Percentiles rank a stretch among this genome's conserved stretches.
These are phyloP conservation scores for Meloidogyne floridensis DNA, from an alignment of 1,140 invertebrate species.

Conservation along the genomic window DNA sequence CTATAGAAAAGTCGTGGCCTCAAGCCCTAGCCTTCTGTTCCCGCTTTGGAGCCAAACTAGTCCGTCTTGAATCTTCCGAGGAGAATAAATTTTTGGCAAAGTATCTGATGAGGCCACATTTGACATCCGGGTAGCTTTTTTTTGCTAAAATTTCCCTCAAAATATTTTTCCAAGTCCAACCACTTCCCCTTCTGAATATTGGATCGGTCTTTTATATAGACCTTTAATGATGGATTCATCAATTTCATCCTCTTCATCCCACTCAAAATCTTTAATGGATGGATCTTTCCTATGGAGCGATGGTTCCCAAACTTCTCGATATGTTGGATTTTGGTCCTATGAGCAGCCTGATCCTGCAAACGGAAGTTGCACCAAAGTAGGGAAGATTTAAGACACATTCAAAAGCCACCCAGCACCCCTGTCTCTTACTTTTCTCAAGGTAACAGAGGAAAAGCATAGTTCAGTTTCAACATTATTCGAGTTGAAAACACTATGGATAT, in stretches of 20 bases:
- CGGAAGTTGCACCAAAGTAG: conserved; percentile 81
- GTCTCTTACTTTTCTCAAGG: no score
- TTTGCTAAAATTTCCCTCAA: neutral
- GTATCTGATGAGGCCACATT: conserved; percentile 51
- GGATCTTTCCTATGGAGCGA: conserved; percentile 74
- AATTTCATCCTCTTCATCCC: neutral
- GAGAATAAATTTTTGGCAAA: conserved; percentile 57
- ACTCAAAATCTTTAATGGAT: neutral
- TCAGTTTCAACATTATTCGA: no score
- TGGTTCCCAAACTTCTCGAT: conserved; percentile 85
- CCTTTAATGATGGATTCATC: conserved; percentile 36
- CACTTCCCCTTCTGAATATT: conserved; percentile 35
- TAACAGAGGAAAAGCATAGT: no score
- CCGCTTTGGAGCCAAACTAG: conserved; percentile 60
- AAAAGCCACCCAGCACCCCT: no score
- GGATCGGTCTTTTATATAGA: conserved; percentile 37
- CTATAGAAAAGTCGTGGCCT: conserved; percentile 60
- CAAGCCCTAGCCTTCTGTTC: conserved; percentile 60
- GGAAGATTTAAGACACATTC: no score
- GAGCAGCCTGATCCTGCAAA: conserved; percentile 80
- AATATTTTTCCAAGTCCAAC: neutral
- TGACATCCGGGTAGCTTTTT: conserved; percentile 28
- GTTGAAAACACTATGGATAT: no score
- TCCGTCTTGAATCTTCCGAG: conserved; percentile 53
- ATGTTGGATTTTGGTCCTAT: conserved; percentile 73